These are phyloP conservation scores for Cistogaster globosa DNA, from an alignment of 2,888 invertebrate genomes.

Conservation along the genomic window DNA sequence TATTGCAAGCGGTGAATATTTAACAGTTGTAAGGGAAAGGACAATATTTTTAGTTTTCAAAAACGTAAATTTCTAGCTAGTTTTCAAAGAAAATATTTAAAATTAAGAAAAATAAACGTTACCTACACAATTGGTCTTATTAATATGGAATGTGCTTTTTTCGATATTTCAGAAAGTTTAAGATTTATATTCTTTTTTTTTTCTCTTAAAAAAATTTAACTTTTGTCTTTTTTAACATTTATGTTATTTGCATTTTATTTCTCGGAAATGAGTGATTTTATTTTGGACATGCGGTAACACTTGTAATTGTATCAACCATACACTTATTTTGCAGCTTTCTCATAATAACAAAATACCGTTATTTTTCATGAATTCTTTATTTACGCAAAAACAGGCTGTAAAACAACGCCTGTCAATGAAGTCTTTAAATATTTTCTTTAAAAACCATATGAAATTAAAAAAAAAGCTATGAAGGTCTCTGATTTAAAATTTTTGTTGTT, in stretches of 20 bases:
- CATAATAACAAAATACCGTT: not conserved
- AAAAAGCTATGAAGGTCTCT: not conserved
- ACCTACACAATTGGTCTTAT: too few species aligned
- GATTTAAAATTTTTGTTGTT: too few species aligned
- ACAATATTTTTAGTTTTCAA: too few species aligned
- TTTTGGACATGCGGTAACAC: not conserved
- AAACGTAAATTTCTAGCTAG: not conserved
- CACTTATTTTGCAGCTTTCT: not conserved
- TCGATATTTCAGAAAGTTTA: too few species aligned
- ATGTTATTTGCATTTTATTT: not conserved
- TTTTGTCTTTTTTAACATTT: not conserved
- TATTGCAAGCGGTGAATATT: not conserved
- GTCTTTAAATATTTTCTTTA: not conserved
- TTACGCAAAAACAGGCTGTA: too few species aligned
- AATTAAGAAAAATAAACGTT: too few species aligned
- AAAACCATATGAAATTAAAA: not conserved
- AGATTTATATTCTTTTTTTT: too few species aligned
- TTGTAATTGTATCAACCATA: not conserved
- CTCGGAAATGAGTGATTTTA: not conserved
- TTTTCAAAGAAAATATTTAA: not conserved
- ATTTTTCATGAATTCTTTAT: too few species aligned
- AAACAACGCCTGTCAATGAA: not conserved
- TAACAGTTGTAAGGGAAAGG: too few species aligned
- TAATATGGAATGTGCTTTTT: too few species aligned
- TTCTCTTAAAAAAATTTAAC: too few species aligned